Base-by-base conservation (phyloP, 2,797 vertebrate genomes). In the Gallinago solitaria region DNA sequence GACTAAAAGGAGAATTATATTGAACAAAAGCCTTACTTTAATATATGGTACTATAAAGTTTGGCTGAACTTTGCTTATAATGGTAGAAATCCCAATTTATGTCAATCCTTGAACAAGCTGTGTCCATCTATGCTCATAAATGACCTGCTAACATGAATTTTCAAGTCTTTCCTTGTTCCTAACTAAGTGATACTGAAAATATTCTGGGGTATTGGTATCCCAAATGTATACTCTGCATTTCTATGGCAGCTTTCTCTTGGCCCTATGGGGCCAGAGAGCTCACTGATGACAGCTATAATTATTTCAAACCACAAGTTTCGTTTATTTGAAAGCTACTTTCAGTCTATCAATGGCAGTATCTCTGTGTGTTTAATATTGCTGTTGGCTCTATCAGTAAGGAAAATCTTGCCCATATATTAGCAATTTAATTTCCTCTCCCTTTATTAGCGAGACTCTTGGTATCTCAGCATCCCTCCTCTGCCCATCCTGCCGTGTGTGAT, bases 401-500 rank as follows among this genome's bases (percentile, higher is more conserved):
- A n/a, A 53, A 41, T 28, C 50, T 65, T n/a, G 61, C 53, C 32
- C 0, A 0, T 5, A 1, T 3, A 12, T 54, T n/a, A 48, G 9
- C 37, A 5, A 3, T 63, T 43, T 19, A 24, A 82, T 32, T 84
- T 87, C 47, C 53, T 47, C 28, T 41, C 33, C 19, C 23, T 64
- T 13, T 30, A 23, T 59, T 51, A 53, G 54, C 0, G 37, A 65
- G 23, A 60, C 12, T 33, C 25, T 18, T 5, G 65, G 14, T 54
- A 25, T 6, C 25, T 53, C 54, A 4, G 7, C 8, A 39, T 27
- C 56, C 32, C 19, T 74, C 18, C 82, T 24, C n/a, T 12, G 1
- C 14, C 53, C 1, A 2, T 11, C 37, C 35, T 4, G 18, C 17
- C 0, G 2, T 1, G 39, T 6, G 11, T 8, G 53, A 25, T 3